phyloP scores from a whole-genome alignment of 92 coral and sea anemone species.

The Parazoanthus atlanticus region DNA sequence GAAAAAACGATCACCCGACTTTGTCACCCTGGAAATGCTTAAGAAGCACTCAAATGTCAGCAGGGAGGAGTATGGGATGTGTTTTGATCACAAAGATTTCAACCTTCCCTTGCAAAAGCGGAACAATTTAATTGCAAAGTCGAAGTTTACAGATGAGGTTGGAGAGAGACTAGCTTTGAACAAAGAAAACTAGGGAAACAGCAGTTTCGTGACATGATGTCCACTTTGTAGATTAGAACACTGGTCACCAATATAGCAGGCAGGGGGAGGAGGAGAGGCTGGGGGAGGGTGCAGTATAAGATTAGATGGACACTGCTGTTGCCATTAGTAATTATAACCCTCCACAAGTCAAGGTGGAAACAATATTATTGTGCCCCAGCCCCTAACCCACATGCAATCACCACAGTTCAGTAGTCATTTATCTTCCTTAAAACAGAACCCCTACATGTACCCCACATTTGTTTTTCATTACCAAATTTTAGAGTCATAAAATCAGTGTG shows the following conservation, averaged over 20 bases:
- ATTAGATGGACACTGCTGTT: neutral
- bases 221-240: neutral
- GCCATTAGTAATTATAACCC: slow-evolving; percentile 1
- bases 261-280: neutral
- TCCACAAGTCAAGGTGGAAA: neutral
- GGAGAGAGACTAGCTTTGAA: neutral
- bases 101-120: slow-evolving; percentile 35
- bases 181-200: neutral
- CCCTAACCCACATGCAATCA: too few relatives aligned
- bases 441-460: neutral
- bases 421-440: neutral
- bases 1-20: slow-evolving; percentile 27
- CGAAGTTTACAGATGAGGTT: slow-evolving; percentile 33
- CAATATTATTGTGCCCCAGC: too few relatives aligned
- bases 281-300: neutral
- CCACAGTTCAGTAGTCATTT: neutral
- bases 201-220: too few relatives aligned
- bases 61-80: slow-evolving; percentile 28
- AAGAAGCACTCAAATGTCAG: slow-evolving; percentile 15
- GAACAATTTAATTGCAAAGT: slow-evolving; percentile 17
- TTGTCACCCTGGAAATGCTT: slow-evolving; percentile 17
- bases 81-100: slow-evolving; percentile 16
- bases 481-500: neutral
- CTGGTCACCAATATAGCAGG: neutral
- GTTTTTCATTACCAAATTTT: neutral